These are phyloP conservation scores for Ceyx melanurus DNA, from an alignment of 2,113 vertebrate species.

Conservation along the genomic window DNA sequence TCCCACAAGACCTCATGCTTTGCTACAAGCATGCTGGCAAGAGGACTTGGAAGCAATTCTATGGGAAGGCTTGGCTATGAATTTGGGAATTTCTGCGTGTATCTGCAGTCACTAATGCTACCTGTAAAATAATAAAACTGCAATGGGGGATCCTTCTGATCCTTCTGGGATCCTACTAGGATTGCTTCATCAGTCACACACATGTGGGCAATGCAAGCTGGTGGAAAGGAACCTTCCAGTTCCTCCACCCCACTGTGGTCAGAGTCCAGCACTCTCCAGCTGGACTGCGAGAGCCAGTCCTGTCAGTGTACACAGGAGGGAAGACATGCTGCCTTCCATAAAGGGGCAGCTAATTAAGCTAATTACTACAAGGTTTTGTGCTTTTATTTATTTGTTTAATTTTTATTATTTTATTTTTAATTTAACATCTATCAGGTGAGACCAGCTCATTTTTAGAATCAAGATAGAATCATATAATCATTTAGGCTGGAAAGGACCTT, in stretches of 20 bases:
- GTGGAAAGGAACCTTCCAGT: not conserved
- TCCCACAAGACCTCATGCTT: not conserved
- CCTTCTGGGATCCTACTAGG: too few species aligned
- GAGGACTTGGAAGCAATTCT: not conserved
- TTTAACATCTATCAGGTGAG: not conserved
- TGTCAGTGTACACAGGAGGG: not conserved
- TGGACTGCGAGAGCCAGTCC: not conserved
- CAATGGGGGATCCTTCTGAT: not conserved
- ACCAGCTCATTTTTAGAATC: not conserved
- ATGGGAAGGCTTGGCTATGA: not conserved
- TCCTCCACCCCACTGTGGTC: accelerated
- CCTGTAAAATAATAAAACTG: not conserved
- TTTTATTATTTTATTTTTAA: too few species aligned
- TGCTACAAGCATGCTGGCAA: not conserved
- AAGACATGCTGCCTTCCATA: not conserved
- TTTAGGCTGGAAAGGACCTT: too few species aligned
- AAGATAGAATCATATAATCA: too few species aligned
- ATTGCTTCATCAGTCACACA: not conserved
- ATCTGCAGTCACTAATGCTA: not conserved
- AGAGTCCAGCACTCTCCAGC: not conserved
- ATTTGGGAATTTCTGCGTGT: not conserved
- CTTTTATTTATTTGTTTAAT: too few species aligned
- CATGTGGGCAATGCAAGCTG: not conserved
- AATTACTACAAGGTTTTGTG: not conserved
- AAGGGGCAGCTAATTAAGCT: not conserved